Base-by-base conservation (phyloP, 2,797 vertebrate genomes). In the Loris lydekkerianus region DNA sequence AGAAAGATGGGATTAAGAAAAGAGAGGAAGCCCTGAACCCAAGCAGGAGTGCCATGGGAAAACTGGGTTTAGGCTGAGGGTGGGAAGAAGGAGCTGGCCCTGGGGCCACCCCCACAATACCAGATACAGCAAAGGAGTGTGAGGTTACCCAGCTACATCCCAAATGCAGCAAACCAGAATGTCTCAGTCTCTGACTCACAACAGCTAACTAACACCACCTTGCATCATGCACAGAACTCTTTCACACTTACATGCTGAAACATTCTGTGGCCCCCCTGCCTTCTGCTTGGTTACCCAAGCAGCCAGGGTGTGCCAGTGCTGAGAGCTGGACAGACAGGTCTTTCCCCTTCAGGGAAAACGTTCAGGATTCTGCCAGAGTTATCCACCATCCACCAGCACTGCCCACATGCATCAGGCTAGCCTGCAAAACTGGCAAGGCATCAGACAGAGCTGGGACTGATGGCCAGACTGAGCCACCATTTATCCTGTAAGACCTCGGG, bases 251-350 rank as follows among this genome's bases (percentile, higher is more conserved):
- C 21, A 25, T 0, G 8, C 86, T 29, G 17, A 61, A 72, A 40
- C 5, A 3, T n/a, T 91, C 84, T 58, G 60, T 27, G 34, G 73
- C 10, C 34, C 67, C 63, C 56, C 27, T 67, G 73, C 40, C 53
- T 60, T 80, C 80, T 65, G 56, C 91, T 11, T 6, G 60, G 67
- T 31, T 13, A 21, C 82, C 18, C 43, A 18, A 40, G 89, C 73
- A 76, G 53, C 49, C 6, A 58, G 94, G 58, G 75, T 73, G 84
- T 91, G 95, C 65, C 69, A 1, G 40, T 82, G 15, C 73, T 34
- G 0, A 37, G 49, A 94, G 65, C 92, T 31, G 11, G 77, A 43
- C 60, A 58, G 81, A 49, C 89, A 92, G 73, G 93, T 94, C 72
- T 85, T 84, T 86, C 72, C 23, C 40, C 69, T 82, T 1, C 9